These are phyloP conservation scores for Limonius californicus DNA, from an alignment of 1,140 invertebrate species.

Conservation along the genomic window DNA sequence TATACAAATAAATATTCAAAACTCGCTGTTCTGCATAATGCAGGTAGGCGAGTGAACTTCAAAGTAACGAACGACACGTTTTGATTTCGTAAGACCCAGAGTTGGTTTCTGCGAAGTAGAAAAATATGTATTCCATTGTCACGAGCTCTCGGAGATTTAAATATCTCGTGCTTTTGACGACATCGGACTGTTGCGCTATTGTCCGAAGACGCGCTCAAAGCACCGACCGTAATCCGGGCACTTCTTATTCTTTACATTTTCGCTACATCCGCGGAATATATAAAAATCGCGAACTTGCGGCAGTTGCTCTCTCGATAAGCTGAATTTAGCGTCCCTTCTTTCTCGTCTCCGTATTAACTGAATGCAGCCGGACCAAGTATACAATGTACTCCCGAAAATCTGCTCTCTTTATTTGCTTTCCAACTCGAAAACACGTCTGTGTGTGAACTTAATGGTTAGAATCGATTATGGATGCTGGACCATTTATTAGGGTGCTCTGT, in stretches of 20 bases:
- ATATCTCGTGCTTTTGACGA: conserved; percentile 18
- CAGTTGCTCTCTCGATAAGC: conserved; percentile 6
- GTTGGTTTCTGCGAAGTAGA: conserved; percentile 12
- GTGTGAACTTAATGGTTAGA: too few species aligned
- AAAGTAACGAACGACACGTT: background rate
- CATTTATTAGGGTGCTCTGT: conserved; percentile 22
- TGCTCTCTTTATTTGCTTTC: too few species aligned
- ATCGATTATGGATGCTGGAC: too few species aligned
- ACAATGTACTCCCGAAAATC: too few species aligned
- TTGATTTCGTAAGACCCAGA: background rate
- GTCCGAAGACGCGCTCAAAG: conserved; percentile 21
- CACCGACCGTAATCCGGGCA: background rate
- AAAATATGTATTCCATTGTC: conserved; percentile 29
- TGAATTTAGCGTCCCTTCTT: background rate
- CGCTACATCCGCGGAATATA: conserved; percentile 1
- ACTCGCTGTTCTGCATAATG: too few species aligned
- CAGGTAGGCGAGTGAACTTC: background rate
- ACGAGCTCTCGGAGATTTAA: conserved; percentile 21
- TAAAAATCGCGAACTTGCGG: background rate
- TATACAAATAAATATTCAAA: too few species aligned
- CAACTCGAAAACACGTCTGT: too few species aligned
- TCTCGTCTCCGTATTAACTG: background rate
- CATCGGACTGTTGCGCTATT: conserved; percentile 19
- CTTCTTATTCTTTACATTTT: conserved; percentile 11
- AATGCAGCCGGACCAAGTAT: background rate